Conservation (phyloP, 2,113 vertebrate genomes). For the Seriola rivoliana region DNA sequence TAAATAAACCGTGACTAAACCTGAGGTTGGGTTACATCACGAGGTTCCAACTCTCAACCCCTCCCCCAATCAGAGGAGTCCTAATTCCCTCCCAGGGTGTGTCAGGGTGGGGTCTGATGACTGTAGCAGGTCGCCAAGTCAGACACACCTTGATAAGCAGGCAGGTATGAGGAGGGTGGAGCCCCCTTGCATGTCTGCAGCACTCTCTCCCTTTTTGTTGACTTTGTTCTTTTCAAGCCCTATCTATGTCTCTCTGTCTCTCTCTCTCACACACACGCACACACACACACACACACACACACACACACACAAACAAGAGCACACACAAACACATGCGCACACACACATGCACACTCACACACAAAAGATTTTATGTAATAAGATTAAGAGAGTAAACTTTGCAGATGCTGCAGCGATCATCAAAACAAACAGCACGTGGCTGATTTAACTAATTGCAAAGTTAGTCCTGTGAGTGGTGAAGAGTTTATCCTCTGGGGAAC, state of each 20-base stretch:
- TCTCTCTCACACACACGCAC: no score
- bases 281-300: neutral
- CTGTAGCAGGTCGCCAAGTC: conserved; percentile 47
- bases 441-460: no score
- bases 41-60: neutral
- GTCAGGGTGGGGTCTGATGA: conserved; percentile 48
- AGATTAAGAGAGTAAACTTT: neutral
- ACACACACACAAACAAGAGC: no score
- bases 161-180: conserved; percentile 50
- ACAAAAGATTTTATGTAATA: neutral
- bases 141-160: conserved; percentile 63
- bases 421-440: no score
- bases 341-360: no score
- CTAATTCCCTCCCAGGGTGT: conserved; percentile 49
- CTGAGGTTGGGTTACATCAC: neutral
- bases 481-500: neutral
- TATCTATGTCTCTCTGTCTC: neutral
- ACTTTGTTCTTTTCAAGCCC: conserved; percentile 8
- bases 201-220: conserved; percentile 10
- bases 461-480: neutral
- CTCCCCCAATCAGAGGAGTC: neutral
- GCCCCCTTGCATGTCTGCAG: conserved; percentile 12
- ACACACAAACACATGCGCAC: neutral
- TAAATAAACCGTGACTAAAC: conserved; percentile 17
- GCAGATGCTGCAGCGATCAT: no score